These are phyloP conservation scores for Albula glossodonta DNA, from an alignment of 2,113 vertebrate species.

Conservation along the genomic window DNA sequence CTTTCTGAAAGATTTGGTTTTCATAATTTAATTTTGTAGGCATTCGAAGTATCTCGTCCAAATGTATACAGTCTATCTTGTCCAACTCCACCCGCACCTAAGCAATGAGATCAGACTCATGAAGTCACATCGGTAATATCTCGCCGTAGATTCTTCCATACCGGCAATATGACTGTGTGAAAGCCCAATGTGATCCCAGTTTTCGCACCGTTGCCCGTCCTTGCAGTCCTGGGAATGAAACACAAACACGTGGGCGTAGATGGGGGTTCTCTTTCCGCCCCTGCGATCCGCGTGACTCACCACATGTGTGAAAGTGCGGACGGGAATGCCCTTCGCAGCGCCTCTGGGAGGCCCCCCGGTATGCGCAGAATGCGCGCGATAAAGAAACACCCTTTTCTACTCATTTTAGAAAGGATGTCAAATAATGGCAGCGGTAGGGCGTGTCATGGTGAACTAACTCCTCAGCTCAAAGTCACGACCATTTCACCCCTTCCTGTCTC, in stretches of 20 bases:
- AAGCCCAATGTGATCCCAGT: background rate
- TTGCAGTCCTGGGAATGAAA: conserved; percentile 43
- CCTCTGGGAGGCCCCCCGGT: conserved; percentile 24
- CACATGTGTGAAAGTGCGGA: conserved; percentile 41
- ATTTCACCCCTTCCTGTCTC: background rate
- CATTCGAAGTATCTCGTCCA: background rate
- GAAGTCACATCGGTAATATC: background rate
- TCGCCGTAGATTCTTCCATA: background rate
- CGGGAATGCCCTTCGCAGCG: conserved; percentile 20
- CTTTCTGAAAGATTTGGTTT: background rate
- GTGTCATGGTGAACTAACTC: background rate
- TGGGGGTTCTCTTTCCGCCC: conserved; percentile 10
- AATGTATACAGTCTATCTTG: background rate
- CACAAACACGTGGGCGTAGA: conserved; percentile 40
- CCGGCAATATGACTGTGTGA: background rate
- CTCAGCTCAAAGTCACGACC: background rate
- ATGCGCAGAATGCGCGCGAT: conserved; percentile 1
- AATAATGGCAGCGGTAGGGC: background rate
- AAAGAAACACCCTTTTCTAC: background rate
- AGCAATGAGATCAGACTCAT: background rate
- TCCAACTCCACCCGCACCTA: background rate
- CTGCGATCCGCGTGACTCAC: conserved; percentile 44
- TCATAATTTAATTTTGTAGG: background rate
- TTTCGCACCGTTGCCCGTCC: background rate
- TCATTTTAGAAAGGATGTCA: background rate